Percentiles rank a stretch among this genome's conserved stretches.
These are phyloP conservation scores for Cynocephalus volans DNA, from an alignment of 2,113 vertebrate species.

Conservation along the genomic window DNA sequence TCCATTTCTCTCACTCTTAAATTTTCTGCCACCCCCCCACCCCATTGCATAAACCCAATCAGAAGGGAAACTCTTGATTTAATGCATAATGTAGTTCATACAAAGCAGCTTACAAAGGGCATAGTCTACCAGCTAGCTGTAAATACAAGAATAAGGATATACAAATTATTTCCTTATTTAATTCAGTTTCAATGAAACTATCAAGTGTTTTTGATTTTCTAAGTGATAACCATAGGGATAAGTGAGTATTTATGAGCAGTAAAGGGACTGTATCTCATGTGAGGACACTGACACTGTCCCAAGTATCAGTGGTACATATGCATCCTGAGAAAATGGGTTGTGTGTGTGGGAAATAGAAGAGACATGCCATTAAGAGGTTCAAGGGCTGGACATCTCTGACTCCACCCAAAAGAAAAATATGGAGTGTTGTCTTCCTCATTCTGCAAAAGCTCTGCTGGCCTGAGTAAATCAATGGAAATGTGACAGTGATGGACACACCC, in stretches of 20 bases:
- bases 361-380: background rate
- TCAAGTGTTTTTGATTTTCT: background rate
- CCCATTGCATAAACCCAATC: background rate
- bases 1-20: background rate
- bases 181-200: background rate
- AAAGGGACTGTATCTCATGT: background rate
- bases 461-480: background rate
- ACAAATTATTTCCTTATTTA: background rate
- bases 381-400: background rate
- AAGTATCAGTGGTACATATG: background rate
- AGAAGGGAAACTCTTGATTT: background rate
- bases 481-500: background rate
- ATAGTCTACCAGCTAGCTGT: background rate
- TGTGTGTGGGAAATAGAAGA: background rate
- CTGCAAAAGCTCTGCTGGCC: background rate
- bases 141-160: background rate
- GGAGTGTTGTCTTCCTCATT: background rate
- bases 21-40: background rate
- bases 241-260: background rate
- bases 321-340: background rate
- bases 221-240: background rate
- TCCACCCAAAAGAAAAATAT: background rate
- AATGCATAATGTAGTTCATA: background rate
- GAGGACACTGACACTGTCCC: background rate
- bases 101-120: background rate